These are phyloP conservation scores for Siderastrea radians DNA, from an alignment of 92 coral and sea anemone genomes.

Conservation along the genomic window DNA sequence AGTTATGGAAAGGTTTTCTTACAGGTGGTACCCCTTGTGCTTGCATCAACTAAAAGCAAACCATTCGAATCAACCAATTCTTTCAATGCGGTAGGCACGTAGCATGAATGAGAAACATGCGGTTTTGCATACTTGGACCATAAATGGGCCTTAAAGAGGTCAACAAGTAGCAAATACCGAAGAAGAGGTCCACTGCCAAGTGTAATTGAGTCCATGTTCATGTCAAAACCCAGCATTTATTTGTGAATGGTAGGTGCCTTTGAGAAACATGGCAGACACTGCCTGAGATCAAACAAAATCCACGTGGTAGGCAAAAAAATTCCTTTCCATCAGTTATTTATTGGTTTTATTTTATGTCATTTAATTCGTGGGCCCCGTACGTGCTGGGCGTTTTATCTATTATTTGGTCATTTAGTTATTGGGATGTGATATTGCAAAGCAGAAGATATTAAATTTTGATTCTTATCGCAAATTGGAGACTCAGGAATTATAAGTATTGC, in stretches of 20 bases:
- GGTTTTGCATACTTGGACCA: conserved; percentile 18
- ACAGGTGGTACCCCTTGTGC: not conserved
- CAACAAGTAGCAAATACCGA: conserved; percentile 47
- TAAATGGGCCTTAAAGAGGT: conserved; percentile 40
- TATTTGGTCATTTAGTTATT: conserved; percentile 10
- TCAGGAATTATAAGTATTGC: conserved; percentile 19
- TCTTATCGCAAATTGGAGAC: conserved; percentile 38
- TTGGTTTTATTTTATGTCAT: not conserved
- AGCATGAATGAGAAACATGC: conserved; percentile 8
- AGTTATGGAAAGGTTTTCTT: not conserved
- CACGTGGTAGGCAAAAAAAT: conserved; percentile 7
- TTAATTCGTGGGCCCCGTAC: not conserved
- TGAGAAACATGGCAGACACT: not conserved
- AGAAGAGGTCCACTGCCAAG: conserved; percentile 35
- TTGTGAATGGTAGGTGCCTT: not conserved
- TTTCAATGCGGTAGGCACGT: conserved; percentile 12
- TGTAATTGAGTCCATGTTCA: conserved; percentile 32
- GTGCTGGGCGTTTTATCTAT: conserved; percentile 28
- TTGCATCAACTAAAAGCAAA: not conserved
- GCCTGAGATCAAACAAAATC: not conserved
- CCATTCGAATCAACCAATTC: not conserved
- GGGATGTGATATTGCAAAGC: conserved; percentile 6
- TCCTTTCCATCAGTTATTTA: not conserved
- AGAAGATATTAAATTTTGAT: conserved; percentile 25
- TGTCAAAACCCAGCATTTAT: not conserved